phyloP scores from a whole-genome alignment of 2,797 vertebrate species.

The Artibeus jamaicensis region DNA sequence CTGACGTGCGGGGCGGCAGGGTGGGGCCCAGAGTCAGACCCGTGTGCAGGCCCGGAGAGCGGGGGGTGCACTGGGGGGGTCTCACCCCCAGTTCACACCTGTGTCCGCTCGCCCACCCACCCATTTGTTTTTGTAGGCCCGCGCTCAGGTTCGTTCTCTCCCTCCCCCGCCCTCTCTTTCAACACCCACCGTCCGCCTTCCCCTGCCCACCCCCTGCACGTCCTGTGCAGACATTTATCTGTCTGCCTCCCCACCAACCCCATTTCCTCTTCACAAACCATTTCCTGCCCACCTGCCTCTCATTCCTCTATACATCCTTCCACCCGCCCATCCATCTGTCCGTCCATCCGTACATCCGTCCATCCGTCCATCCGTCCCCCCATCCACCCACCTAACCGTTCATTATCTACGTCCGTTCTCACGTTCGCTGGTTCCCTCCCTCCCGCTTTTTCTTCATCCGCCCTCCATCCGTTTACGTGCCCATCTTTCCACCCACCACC shows the following conservation, averaged over 20 bases:
- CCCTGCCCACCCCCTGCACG: no score
- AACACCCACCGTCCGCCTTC: fast-evolving
- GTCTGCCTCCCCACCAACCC: no score
- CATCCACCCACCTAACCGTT: neutral
- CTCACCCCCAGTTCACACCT: no score
- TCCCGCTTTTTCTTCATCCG: no score
- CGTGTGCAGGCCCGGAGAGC: fast-evolving
- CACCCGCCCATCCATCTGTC: no score
- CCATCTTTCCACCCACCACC: neutral
- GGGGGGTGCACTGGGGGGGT: neutral
- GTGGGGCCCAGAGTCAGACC: neutral
- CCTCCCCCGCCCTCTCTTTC: neutral
- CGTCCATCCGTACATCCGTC: no score
- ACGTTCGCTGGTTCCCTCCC: no score
- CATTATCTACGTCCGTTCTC: no score
- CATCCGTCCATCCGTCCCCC: no score
- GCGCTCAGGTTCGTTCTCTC: fast-evolving
- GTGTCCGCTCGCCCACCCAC: fast-evolving
- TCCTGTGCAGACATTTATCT: neutral
- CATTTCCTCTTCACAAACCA: neutral
- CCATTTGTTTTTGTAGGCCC: fast-evolving
- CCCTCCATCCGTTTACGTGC: no score
- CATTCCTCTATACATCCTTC: neutral
- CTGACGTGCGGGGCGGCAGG: fast-evolving
- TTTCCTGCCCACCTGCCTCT: no score